phyloP scores from a whole-genome alignment of 2,113 vertebrate genomes.

The western clawed frog (Xenopus tropicalis) region UCB_Xtro_10.0 CM004450.2:22724501-22725000 shows the following conservation, averaged over 20 bases:
- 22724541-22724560: neutral
- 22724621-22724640: constrained; percentile 66
- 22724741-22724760: constrained; percentile 71
- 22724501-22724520: constrained; percentile 66
- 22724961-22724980: constrained; percentile 66
- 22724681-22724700: constrained; percentile 84
- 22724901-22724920: constrained; percentile 80
- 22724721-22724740: constrained; percentile 74
- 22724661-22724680: constrained; percentile 79
- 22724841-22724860: constrained; percentile 66
- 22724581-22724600: too few relatives aligned
- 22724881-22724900: constrained; percentile 79
- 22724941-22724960: constrained; percentile 70
- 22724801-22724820: neutral
- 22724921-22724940: constrained; percentile 77
- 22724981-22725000: neutral
- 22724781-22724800: neutral
- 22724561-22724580: too few relatives aligned
- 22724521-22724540: neutral
- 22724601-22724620: too few relatives aligned
- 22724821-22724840: constrained; percentile 7
- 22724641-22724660: constrained; percentile 74
- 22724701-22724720: constrained; percentile 82
- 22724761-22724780: constrained; percentile 65
- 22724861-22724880: constrained; percentile 74